Conservation (phyloP, 2,888 invertebrate genomes). For the Cantharis nigra region DNA sequence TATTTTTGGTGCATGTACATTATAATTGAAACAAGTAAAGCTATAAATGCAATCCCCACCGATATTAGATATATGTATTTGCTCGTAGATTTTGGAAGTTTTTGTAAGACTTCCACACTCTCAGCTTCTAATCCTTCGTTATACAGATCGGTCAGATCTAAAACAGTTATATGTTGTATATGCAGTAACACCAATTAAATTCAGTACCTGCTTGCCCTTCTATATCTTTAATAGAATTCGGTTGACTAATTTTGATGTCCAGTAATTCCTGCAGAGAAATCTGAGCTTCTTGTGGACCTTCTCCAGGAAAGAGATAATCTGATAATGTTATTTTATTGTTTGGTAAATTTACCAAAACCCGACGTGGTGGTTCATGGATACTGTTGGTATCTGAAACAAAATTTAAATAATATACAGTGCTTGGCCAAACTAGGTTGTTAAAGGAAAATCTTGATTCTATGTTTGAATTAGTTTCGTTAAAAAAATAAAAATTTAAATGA, state of each 20-base stretch:
- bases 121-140: slow-evolving; percentile 55
- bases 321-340: slow-evolving; percentile 71
- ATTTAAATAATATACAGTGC: neutral
- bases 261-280: slow-evolving; percentile 81
- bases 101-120: slow-evolving; percentile 58
- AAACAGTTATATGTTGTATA: neutral
- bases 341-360: slow-evolving; percentile 78
- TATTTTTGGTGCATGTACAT: slow-evolving; percentile 57
- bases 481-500: too few species aligned
- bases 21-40: slow-evolving; percentile 66
- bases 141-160: slow-evolving; percentile 55
- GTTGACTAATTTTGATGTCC: slow-evolving; percentile 73
- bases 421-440: too few species aligned
- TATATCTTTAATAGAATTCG: slow-evolving; percentile 71
- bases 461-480: too few species aligned
- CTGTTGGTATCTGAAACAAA: slow-evolving; percentile 68
- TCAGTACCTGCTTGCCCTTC: slow-evolving; percentile 76
- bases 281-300: slow-evolving; percentile 80
- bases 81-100: slow-evolving; percentile 60
- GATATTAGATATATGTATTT: slow-evolving; percentile 66
- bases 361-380: slow-evolving; percentile 86
- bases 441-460: too few species aligned
- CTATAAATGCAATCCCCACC: slow-evolving; percentile 65
- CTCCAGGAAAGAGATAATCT: slow-evolving; percentile 91
- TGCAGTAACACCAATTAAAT: neutral